A percentile compares a stretch with the other conserved stretches of the same genome.
Evolutionary conservation across 2,888 invertebrate genomes (phyloP).

Genomic region (Tyria jacobaeae): DNA sequence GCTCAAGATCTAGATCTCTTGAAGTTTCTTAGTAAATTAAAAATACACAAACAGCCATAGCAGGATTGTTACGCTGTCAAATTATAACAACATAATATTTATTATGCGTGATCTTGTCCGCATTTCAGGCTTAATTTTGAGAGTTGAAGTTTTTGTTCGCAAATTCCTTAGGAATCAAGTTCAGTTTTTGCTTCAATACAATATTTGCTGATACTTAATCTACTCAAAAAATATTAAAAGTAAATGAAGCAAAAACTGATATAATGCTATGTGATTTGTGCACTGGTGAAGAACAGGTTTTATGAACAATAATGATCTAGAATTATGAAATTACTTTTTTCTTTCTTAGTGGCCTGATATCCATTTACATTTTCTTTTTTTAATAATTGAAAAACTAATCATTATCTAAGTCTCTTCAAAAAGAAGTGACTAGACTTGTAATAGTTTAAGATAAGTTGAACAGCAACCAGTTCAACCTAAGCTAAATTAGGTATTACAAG

Average conservation of each 20-base stretch:
- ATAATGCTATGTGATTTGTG: not conserved
- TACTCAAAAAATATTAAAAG: conserved; percentile 25
- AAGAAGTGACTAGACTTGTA: no score
- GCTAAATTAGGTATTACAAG: not conserved
- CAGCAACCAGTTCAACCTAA: not conserved
- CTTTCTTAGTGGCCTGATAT: not conserved
- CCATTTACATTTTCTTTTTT: not conserved
- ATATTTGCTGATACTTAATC: conserved; percentile 28
- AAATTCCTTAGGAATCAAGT: conserved; percentile 59
- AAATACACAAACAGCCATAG: not conserved
- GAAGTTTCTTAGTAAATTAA: not conserved
- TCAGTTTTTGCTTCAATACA: conserved; percentile 53
- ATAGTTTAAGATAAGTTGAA: no score
- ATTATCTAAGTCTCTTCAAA: no score
- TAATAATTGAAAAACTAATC: no score
- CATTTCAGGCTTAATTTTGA: conserved; percentile 37
- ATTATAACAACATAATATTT: conserved; percentile 25
- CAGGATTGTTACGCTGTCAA: conserved; percentile 1
- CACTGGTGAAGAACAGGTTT: not conserved
- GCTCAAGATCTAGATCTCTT: not conserved
- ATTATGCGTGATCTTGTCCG: conserved; percentile 22
- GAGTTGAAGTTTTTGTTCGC: conserved; percentile 61
- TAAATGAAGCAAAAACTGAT: conserved; percentile 14
- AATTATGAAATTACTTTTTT: not conserved
- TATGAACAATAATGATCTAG: not conserved